phyloP scores from a whole-genome alignment of 2,113 vertebrate species.

The Cettia cetti region DNA sequence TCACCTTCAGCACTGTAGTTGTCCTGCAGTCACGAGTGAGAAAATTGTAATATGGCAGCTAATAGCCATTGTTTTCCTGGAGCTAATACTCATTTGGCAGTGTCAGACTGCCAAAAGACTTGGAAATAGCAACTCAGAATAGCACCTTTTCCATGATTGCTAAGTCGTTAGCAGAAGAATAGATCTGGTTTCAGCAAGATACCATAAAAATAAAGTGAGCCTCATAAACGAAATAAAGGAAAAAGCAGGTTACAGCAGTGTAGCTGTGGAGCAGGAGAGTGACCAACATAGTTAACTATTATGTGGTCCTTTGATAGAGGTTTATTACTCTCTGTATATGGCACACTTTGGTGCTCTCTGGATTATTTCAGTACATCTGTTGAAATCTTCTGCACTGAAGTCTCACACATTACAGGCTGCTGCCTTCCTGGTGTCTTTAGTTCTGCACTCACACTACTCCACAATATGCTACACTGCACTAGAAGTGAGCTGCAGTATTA shows the following conservation, averaged over 20 bases:
- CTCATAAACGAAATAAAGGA: neutral
- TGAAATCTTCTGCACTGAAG: slow-evolving; percentile 5
- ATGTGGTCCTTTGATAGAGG: neutral
- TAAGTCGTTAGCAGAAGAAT: neutral
- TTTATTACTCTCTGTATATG: neutral
- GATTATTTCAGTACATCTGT: neutral
- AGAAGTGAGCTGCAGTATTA: slow-evolving; percentile 13
- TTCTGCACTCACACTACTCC: neutral
- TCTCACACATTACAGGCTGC: neutral
- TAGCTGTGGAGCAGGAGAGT: neutral
- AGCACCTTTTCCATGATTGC: slow-evolving; percentile 19
- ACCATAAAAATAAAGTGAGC: neutral
- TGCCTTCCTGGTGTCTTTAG: neutral
- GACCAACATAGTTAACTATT: neutral
- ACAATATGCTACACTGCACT: slow-evolving; percentile 7
- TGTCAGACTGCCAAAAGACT: neutral
- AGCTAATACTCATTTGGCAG: neutral
- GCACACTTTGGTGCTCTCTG: neutral
- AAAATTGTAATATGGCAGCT: neutral
- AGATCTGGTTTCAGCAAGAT: neutral
- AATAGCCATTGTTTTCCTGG: neutral
- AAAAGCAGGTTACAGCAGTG: neutral
- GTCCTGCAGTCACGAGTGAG: neutral
- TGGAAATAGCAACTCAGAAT: neutral
- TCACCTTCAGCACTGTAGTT: neutral